Evolutionary conservation across 2,888 invertebrate genomes (phyloP).

Genomic region (Luperina nickerlii): DNA sequence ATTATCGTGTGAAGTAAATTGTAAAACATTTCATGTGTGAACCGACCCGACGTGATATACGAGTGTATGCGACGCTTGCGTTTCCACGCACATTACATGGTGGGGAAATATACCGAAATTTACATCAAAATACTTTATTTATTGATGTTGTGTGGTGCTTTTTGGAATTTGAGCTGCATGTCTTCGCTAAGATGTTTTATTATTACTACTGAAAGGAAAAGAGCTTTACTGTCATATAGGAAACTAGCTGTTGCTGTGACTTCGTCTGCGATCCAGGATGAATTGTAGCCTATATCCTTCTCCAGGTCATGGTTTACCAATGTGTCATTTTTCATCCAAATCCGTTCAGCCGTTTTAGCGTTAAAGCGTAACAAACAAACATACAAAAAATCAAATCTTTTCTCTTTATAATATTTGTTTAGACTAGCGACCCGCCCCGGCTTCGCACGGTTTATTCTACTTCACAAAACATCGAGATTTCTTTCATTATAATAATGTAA

Average conservation of each 20-base stretch:
- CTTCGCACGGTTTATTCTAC: no score
- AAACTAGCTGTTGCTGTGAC: neutral
- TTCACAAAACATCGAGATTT: no score
- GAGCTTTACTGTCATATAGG: neutral
- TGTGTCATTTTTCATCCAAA: no score
- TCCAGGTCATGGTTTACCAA: no score
- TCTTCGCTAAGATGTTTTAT: constrained; percentile 34
- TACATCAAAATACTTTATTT: constrained; percentile 66
- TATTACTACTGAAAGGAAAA: neutral
- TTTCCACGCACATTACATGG: constrained; percentile 68
- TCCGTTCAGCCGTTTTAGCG: no score
- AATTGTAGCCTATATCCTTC: no score
- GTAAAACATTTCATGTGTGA: constrained; percentile 77
- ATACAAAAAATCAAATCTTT: no score
- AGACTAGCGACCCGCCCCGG: no score
- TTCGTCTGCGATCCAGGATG: neutral
- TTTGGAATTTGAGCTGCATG: constrained; percentile 10
- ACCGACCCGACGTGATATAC: constrained; percentile 72
- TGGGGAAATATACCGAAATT: constrained; percentile 68
- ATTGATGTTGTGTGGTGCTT: constrained; percentile 40
- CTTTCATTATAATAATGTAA: no score
- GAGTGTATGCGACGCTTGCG: constrained; percentile 50
- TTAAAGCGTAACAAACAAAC: no score
- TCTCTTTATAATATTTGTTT: no score
- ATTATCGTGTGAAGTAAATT: constrained; percentile 72